Percentiles rank a stretch among this genome's conserved stretches.
phyloP scores from a whole-genome alignment of 2,888 invertebrate genomes.

The Charanyca ferruginea region DNA sequence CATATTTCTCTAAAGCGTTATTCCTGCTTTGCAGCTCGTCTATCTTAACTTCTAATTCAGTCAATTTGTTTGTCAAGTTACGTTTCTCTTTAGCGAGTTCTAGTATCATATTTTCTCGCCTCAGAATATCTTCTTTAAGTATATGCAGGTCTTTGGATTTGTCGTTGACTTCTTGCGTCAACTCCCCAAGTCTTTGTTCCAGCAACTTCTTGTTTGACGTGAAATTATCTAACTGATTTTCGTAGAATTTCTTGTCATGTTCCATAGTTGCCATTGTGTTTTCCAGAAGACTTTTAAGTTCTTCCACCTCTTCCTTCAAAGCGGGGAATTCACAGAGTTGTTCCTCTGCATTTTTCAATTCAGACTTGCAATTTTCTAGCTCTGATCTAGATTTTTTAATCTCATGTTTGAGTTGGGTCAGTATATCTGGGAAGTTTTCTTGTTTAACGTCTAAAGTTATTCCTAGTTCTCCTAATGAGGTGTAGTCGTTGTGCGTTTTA shows the following conservation, averaged over 20 bases:
- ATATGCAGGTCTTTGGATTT: conserved; percentile 89
- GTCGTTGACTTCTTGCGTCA: conserved; percentile 90
- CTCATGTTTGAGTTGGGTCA: conserved; percentile 88
- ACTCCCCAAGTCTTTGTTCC: conserved; percentile 90
- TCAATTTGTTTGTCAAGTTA: conserved; percentile 85
- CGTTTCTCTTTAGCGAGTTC: conserved; percentile 91
- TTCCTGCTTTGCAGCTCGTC: conserved; percentile 87
- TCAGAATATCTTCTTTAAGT: conserved; percentile 90
- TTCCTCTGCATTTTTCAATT: conserved; percentile 89
- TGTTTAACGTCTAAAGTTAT: conserved; percentile 85
- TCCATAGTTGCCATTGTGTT: conserved; percentile 89
- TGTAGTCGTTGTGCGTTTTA: conserved; percentile 83
- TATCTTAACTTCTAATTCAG: conserved; percentile 89
- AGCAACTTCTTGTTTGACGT: conserved; percentile 89
- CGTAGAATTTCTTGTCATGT: conserved; percentile 90
- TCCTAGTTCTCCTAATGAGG: conserved; percentile 90
- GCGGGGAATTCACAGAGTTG: conserved; percentile 89
- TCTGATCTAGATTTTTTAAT: conserved; percentile 90
- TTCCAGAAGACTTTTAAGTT: conserved; percentile 86
- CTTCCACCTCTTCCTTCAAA: conserved; percentile 87
- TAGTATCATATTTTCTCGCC: conserved; percentile 91
- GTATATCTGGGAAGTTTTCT: conserved; percentile 85
- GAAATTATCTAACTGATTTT: conserved; percentile 89
- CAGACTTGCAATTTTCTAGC: conserved; percentile 89
- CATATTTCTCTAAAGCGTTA: conserved; percentile 79